A percentile compares a stretch with the other conserved stretches of the same genome.
These are phyloP conservation scores for Paradisaea rubra DNA, from an alignment of 2,113 vertebrate genomes.

Conservation along the genomic window DNA sequence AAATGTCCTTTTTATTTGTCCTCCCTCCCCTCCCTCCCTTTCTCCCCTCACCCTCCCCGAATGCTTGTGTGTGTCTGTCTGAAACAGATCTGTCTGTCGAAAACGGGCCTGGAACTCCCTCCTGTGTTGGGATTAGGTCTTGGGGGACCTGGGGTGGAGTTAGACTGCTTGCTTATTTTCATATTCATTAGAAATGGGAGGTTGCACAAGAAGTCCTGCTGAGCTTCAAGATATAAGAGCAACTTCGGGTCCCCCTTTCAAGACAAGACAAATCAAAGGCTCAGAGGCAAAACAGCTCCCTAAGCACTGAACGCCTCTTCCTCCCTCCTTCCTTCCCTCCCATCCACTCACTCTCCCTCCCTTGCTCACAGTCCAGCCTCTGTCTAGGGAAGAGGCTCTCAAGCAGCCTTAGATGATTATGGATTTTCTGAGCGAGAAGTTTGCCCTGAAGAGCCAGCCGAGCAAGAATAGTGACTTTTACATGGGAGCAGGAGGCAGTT, in stretches of 20 bases:
- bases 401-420: slow-evolving; percentile 77
- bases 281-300: slow-evolving; percentile 51
- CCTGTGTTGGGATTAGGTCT: slow-evolving; percentile 60
- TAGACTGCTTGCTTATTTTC: slow-evolving; percentile 70
- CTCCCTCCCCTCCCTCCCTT: background rate
- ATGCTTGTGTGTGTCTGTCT: background rate
- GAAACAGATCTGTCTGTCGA: slow-evolving; percentile 40
- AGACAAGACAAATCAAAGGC: slow-evolving; percentile 79
- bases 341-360: background rate
- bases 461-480: slow-evolving; percentile 91
- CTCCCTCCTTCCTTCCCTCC: slow-evolving; percentile 44
- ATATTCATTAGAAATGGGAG: slow-evolving; percentile 82
- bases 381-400: slow-evolving; percentile 52
- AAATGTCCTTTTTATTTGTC: background rate
- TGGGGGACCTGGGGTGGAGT: slow-evolving; percentile 81
- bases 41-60: background rate
- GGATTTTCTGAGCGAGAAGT: slow-evolving; percentile 97
- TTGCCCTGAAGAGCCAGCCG: slow-evolving; percentile 84
- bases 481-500: slow-evolving; percentile 80
- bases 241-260: slow-evolving; percentile 68
- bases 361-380: slow-evolving; percentile 33
- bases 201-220: slow-evolving; percentile 71
- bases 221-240: slow-evolving; percentile 87
- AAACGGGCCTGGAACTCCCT: slow-evolving; percentile 66
- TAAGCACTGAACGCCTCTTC: slow-evolving; percentile 15